These are phyloP conservation scores for Abrostola tripartita DNA, from an alignment of 2,888 invertebrate species.

Conservation along the genomic window DNA sequence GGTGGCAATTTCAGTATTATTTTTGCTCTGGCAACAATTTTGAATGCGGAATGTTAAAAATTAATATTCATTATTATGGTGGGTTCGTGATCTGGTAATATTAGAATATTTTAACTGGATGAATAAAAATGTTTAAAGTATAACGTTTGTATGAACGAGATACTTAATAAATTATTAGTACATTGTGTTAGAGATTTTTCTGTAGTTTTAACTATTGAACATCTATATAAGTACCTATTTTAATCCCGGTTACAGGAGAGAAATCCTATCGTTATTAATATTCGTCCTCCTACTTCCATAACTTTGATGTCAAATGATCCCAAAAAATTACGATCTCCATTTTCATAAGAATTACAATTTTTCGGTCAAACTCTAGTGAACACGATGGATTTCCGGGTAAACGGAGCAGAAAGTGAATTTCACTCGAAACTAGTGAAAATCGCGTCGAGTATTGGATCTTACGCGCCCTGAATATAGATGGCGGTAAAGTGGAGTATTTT, in stretches of 20 bases:
- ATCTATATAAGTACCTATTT: too few species aligned
- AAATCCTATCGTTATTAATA: neutral
- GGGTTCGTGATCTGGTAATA: constrained; percentile 36
- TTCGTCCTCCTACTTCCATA: constrained; percentile 11
- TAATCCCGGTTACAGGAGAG: too few species aligned
- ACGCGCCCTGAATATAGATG: constrained; percentile 66
- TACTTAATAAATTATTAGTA: too few species aligned
- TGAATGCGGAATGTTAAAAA: constrained; percentile 46
- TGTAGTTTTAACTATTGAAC: too few species aligned
- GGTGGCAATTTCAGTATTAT: constrained; percentile 57
- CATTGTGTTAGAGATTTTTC: too few species aligned
- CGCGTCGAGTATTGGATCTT: constrained; percentile 65
- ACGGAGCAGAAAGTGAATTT: constrained; percentile 79
- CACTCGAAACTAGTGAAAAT: constrained; percentile 77
- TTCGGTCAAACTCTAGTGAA: constrained; percentile 42
- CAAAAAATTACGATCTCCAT: constrained; percentile 30
- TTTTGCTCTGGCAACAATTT: constrained; percentile 53
- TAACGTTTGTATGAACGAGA: too few species aligned
- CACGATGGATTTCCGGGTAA: constrained; percentile 61
- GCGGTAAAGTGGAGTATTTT: constrained; percentile 54
- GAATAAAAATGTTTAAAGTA: neutral
- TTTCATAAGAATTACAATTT: constrained; percentile 23
- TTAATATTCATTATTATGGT: constrained; percentile 56
- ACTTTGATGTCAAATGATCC: constrained; percentile 5
- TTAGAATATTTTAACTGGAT: constrained; percentile 8